Base-by-base conservation (phyloP, 2,888 invertebrate genomes). In the Hetaerina titia region DNA sequence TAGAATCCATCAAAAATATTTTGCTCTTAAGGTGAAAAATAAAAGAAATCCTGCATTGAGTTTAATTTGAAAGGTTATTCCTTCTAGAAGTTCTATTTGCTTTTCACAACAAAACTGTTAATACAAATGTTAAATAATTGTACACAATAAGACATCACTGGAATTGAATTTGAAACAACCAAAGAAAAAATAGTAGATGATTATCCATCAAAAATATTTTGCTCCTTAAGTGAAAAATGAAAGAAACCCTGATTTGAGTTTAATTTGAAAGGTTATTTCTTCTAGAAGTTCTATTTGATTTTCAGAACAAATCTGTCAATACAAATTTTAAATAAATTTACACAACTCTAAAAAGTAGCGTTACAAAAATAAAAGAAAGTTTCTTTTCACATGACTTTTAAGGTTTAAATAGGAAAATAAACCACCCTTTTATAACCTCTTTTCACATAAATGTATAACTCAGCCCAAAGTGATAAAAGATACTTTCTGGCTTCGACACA, bases 351-450 rank as follows among this genome's bases (percentile, higher is more conserved):
- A 19, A 56, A 92, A 11, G 45, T 45, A 45, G 64, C 90, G 64
- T 90, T 22, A 92, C 56, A 92, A 56, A 56, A 69, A 69, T 69
- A 92, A 92, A 92, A 69, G 69, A 63, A 69, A 74, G n/a, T 45
- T 92, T 57, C 45, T 69, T 74, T 92, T 92, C 69, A 8, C 69
- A 57, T 45, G 69, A 45, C 64, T 92, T 74, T 74, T 69, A n/a
- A 64, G 25, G 64, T 90, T 64, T 69, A 56, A 69, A 92, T 69
- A 69, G 22, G 92, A 92, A 92, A 74, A 92, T 92, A 69, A 92
- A 22, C 13, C 57, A 92, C 45, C 60, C 64, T 92, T 56, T 25
- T 89, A 57, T 45, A 19, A 69, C 69, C 45, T 31, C 56, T 69
- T 69, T 60, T 11, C 15, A 92, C 92, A 64, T 64, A 69, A 92